Evolutionary conservation across 92 coral and sea anemone species (phyloP), one percentile per base, ranked within the genome.

Genomic region (Bergia sp.): DNA sequence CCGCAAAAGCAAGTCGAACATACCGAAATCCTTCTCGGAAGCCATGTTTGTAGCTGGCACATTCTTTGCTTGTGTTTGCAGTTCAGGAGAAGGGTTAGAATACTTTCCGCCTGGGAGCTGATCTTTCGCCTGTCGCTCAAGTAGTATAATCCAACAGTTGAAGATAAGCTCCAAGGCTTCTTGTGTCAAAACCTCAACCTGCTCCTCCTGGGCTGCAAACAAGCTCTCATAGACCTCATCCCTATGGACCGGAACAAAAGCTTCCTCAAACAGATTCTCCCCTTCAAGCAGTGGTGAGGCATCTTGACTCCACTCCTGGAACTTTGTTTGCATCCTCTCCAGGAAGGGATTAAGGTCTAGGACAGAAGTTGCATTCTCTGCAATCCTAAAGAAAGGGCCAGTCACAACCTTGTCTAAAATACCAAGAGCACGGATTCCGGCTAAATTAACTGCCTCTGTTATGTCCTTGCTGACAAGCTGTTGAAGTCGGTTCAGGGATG

Each of bases 31-130:
- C 81, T 88, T 89, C 88, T 89, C 88, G 3, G 91, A 82, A 58
- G 82, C 91, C 91, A 82, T 89, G 88, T 89, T 57, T 37, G 84
- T 89, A 41, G 88, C 88, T 73, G 88, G 87, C 44, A 89, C 88
- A 81, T 89, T 82, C 78, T 43, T 79, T 73, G 91, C 87, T 79
- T 89, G 91, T 89, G 91, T 80, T 65, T 73, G 78, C 76, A 74
- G 82, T 20, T 82, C 88, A 75, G 82, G 78, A 39, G 88, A 81
- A 75, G 84, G 91, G 82, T 73, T 55, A 61, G 78, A 73, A 82
- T 89, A 89, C 87, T 76, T 89, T 82, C 91, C 88, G 75, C 88
- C 83, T 29, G 78, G 88, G 79, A 89, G 85, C 73, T 85, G 79
- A 69, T 71, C 79, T 37, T 85, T 37, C 5, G 88, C 79, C 61